Conservation (phyloP, 2,113 vertebrate species). For the Passer montanus region DNA sequence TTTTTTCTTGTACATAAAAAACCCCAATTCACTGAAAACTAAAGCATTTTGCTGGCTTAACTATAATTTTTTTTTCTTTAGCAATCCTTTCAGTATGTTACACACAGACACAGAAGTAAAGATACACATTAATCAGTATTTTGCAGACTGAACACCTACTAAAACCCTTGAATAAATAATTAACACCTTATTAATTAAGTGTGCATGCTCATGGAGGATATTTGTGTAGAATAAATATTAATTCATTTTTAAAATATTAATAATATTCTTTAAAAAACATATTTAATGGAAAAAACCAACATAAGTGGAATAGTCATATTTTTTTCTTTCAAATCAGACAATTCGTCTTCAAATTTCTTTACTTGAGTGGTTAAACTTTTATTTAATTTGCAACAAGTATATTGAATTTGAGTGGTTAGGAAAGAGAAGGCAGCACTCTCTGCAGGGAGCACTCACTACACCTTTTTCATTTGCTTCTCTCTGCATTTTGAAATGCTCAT, state of each 20-base stretch:
- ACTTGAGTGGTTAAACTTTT: accelerated
- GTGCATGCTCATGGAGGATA: not conserved
- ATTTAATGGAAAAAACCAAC: not conserved
- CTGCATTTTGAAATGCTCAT: not conserved
- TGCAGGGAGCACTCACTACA: not conserved
- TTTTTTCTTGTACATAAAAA: not conserved
- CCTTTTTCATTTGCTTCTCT: not conserved
- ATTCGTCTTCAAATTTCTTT: not conserved
- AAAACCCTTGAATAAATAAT: not conserved
- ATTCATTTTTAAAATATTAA: not conserved
- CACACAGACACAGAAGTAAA: not conserved
- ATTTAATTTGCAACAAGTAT: not conserved
- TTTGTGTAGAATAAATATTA: not conserved
- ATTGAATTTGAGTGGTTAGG: not conserved
- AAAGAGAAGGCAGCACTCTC: not conserved
- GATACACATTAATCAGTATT: not conserved
- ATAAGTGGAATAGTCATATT: not conserved
- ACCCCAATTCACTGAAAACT: not conserved
- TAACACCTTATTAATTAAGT: not conserved
- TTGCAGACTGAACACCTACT: not conserved
- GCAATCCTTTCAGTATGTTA: not conserved
- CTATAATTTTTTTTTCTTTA: not conserved
- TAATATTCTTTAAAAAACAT: not conserved
- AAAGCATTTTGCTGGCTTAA: not conserved
- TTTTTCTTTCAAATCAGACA: not conserved